Base-by-base conservation (phyloP, 2,113 vertebrate genomes). In the Callaeas wilsoni region DNA sequence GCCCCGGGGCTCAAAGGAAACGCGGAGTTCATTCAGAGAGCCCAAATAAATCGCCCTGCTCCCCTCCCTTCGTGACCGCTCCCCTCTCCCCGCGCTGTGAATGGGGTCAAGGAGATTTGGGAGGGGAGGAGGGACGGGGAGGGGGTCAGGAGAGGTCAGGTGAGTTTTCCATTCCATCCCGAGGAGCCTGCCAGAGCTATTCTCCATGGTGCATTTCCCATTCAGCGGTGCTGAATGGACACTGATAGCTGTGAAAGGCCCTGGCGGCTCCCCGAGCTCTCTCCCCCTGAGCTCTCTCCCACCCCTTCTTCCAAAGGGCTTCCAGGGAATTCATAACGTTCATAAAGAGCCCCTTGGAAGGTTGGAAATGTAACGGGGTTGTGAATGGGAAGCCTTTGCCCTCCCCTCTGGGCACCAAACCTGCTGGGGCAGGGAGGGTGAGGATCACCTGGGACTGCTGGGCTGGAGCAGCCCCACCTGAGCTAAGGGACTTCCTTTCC, bases 181-280 rank as follows among this genome's bases (percentile, higher is more conserved):
- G 47, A 27, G 26, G 3, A 74, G 80, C 37, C 81, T 94, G 96
- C 90, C 93, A 96, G 89, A 94, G 89, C 95, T 96, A 95, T 96
- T 96, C 95, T 96, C 94, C 92, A 95, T 90, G 90, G 84, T 95
- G 93, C 18, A 6, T 96, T 92, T 93, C 88, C 53, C 92, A 68
- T 93, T 96, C 67, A 96, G 90, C 60, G 1, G 2, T 37, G 1
- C 33, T 97, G 79, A 97, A 97, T 93, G 94, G 73, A 7, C 92
- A 41, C 94, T 81, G 96, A 94, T 75, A 53, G 96, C 96, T 95
- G 92, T 96, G 94, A 95, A 96, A 96, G 85, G 90, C 26, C 37
- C 92, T 73, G 96, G 96, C 95, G 55, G 93, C 92, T 91, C 87
- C 93, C 56, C 22, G 42, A 32, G 95, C 89, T 93, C 65, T 39